Percentiles rank a stretch among this genome's conserved stretches.
Conservation (phyloP, 2,113 vertebrate species). For the Pachyramphus minor region DNA sequence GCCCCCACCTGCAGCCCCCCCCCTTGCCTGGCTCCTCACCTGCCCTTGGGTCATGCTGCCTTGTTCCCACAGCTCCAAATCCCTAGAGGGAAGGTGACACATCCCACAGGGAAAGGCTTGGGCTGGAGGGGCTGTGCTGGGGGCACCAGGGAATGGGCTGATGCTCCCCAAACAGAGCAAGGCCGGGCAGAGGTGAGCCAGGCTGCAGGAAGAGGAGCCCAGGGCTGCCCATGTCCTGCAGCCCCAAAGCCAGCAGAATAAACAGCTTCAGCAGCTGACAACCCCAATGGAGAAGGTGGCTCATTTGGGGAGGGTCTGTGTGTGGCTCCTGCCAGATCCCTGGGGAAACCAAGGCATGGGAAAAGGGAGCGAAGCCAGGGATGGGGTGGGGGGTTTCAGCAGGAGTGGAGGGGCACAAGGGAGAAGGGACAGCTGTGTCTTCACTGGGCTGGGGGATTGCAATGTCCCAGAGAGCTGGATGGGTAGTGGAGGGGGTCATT, state of each 20-base stretch:
- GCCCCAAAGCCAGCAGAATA: neutral
- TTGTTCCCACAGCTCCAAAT: neutral
- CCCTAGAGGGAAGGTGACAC: neutral
- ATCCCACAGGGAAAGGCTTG: neutral
- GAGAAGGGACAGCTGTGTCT: neutral
- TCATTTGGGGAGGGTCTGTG: neutral
- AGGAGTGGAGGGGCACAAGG: neutral
- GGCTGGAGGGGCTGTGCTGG: neutral
- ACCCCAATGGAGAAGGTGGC: neutral
- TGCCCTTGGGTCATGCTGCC: neutral
- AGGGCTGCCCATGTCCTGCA: neutral
- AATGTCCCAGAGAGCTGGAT: neutral
- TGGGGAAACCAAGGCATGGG: neutral
- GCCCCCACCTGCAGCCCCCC: neutral
- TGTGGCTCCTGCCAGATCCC: neutral
- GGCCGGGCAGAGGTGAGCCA: neutral
- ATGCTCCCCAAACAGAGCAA: neutral
- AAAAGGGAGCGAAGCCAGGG: neutral
- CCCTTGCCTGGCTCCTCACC: neutral
- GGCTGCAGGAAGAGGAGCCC: neutral
- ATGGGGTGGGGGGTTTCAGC: neutral
- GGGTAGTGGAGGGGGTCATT: fast-evolving
- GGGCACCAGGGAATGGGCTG: neutral
- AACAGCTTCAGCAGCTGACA: neutral
- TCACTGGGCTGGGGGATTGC: neutral